These are phyloP conservation scores for Melanocharis versteri DNA, from an alignment of 2,113 vertebrate species.

Conservation along the genomic window DNA sequence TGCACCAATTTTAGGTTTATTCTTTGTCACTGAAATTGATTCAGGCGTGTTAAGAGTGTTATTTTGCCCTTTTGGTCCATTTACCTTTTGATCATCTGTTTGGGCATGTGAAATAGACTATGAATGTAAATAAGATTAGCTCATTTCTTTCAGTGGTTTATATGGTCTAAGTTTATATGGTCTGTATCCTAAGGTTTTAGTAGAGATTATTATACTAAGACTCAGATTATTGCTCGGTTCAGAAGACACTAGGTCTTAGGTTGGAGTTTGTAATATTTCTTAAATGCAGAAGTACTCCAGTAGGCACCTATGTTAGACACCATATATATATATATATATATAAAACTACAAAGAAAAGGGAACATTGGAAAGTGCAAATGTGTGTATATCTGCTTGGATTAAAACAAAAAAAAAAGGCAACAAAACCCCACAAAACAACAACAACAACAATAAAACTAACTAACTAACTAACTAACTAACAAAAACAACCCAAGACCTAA, in stretches of 20 bases:
- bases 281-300: background rate
- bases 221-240: background rate
- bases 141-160: background rate
- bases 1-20: background rate
- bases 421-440: background rate
- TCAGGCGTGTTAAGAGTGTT: background rate
- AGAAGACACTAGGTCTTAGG: background rate
- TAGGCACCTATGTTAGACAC: background rate
- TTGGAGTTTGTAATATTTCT: background rate
- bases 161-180: background rate
- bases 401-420: background rate
- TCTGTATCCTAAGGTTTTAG: background rate
- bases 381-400: background rate
- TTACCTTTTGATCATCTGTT: background rate
- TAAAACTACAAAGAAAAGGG: background rate
- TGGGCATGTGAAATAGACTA: background rate
- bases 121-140: background rate
- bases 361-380: background rate
- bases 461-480: no score
- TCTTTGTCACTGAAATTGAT: background rate
- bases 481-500: background rate
- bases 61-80: background rate
- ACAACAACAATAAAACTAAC: no score
- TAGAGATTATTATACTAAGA: background rate
- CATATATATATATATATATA: background rate